phyloP scores from a whole-genome alignment of 2,888 invertebrate genomes.

The Sesia bembeciformis region DNA sequence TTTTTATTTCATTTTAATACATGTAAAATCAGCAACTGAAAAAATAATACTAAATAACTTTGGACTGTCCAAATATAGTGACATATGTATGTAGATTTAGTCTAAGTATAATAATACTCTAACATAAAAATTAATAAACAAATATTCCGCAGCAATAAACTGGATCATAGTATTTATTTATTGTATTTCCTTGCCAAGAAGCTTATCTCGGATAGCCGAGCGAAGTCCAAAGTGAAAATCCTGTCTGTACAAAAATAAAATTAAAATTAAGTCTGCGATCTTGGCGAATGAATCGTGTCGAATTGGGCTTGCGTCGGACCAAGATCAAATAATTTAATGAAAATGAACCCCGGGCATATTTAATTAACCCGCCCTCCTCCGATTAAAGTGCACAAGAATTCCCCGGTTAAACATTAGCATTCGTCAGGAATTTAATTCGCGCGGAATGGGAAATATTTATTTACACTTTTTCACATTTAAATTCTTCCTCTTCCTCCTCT shows the following conservation, averaged over 20 bases:
- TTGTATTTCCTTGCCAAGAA: neutral
- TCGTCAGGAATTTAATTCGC: conserved; percentile 65
- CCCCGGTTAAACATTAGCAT: conserved; percentile 68
- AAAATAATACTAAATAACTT: too few relatives aligned
- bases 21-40: too few relatives aligned
- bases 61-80: too few relatives aligned
- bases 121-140: neutral
- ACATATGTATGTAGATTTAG: too few relatives aligned
- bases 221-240: conserved; percentile 7
- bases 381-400: conserved; percentile 67
- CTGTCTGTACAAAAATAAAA: conserved; percentile 42
- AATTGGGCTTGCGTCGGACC: conserved; percentile 45
- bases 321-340: conserved; percentile 70
- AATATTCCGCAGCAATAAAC: neutral
- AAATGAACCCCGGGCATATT: conserved; percentile 66
- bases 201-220: neutral
- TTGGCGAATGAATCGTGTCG: conserved; percentile 44
- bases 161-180: neutral
- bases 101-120: too few relatives aligned
- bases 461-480: conserved; percentile 45
- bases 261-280: conserved; percentile 44
- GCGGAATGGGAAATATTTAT: conserved; percentile 53
- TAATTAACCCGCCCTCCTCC: conserved; percentile 67
- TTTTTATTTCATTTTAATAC: too few relatives aligned
- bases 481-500: conserved; percentile 38